phyloP scores from a whole-genome alignment of 2,888 invertebrate species.

The Mactromeris polynyma region DNA sequence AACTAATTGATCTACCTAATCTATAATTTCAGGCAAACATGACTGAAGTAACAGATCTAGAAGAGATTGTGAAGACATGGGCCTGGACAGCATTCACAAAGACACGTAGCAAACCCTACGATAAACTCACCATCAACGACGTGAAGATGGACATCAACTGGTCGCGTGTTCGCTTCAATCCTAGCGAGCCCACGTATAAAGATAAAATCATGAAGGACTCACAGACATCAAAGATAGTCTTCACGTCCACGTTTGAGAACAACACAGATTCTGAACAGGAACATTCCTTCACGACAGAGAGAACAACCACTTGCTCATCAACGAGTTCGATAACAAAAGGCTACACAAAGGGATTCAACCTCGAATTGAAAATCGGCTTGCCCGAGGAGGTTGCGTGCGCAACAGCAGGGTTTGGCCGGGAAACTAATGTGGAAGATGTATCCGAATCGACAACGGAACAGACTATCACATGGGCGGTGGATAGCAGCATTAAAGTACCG shows the following conservation, averaged over 20 bases:
- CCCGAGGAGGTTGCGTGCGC: conserved; percentile 87
- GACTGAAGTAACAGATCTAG: conserved; percentile 83
- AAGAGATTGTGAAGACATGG: conserved; percentile 86
- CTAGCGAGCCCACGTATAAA: conserved; percentile 82
- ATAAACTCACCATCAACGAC: conserved; percentile 81
- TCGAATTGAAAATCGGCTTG: conserved; percentile 87
- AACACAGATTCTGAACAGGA: conserved; percentile 83
- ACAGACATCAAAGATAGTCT: conserved; percentile 80
- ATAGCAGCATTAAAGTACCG: conserved; percentile 87
- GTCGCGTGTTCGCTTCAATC: conserved; percentile 85
- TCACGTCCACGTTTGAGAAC: conserved; percentile 86
- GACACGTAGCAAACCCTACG: conserved; percentile 84
- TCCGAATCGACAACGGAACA: conserved; percentile 85
- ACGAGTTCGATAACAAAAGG: conserved; percentile 82
- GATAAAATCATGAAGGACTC: conserved; percentile 73
- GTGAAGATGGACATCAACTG: conserved; percentile 87
- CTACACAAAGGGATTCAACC: conserved; percentile 86
- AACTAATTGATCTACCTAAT: not conserved
- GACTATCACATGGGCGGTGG: conserved; percentile 88
- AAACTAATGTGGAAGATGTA: conserved; percentile 85
- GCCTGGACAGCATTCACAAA: conserved; percentile 85
- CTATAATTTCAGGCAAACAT: conserved; percentile 40
- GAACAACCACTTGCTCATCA: conserved; percentile 83
- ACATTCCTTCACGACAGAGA: conserved; percentile 85
- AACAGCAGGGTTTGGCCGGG: conserved; percentile 87